A percentile compares a stretch with the other conserved stretches of the same genome.
These are phyloP conservation scores for Hyles euphorbiae DNA, from an alignment of 1,140 invertebrate genomes.

Conservation along the genomic window DNA sequence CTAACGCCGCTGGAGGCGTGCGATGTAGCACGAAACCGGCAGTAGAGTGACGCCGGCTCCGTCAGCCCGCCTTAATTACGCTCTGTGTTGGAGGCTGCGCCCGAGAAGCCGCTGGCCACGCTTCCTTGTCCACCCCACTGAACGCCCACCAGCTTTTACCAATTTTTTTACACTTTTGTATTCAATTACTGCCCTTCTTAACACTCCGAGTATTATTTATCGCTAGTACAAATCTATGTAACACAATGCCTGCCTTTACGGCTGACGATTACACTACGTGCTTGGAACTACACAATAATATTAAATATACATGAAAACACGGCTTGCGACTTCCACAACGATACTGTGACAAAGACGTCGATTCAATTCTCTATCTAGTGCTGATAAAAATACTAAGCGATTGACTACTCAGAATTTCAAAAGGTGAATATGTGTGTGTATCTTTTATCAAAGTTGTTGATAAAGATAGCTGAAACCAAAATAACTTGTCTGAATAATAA, in stretches of 20 bases:
- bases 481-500: slow-evolving; percentile 4
- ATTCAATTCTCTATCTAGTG: slow-evolving; percentile 31
- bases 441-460: not conserved
- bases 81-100: slow-evolving; percentile 42
- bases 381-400: slow-evolving; percentile 41
- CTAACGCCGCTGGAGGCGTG: slow-evolving; percentile 32
- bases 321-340: slow-evolving; percentile 9
- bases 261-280: too few relatives aligned
- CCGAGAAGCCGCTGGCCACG: slow-evolving; percentile 35
- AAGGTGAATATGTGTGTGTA: slow-evolving; percentile 5
- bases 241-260: too few relatives aligned
- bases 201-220: too few relatives aligned
- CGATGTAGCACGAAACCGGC: slow-evolving; percentile 37
- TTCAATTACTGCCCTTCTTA: not conserved
- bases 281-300: too few relatives aligned
- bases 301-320: not conserved
- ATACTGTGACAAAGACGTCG: slow-evolving; percentile 45
- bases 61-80: slow-evolving; percentile 17
- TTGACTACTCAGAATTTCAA: slow-evolving; percentile 45
- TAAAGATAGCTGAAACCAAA: not conserved
- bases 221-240: too few relatives aligned
- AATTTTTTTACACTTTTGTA: not conserved
- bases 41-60: slow-evolving; percentile 42
- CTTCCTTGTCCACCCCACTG: not conserved
- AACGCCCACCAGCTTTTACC: slow-evolving; percentile 11